Evolutionary conservation across 1,140 invertebrate species (phyloP).

Genomic region (Parapsyche elsis): DNA sequence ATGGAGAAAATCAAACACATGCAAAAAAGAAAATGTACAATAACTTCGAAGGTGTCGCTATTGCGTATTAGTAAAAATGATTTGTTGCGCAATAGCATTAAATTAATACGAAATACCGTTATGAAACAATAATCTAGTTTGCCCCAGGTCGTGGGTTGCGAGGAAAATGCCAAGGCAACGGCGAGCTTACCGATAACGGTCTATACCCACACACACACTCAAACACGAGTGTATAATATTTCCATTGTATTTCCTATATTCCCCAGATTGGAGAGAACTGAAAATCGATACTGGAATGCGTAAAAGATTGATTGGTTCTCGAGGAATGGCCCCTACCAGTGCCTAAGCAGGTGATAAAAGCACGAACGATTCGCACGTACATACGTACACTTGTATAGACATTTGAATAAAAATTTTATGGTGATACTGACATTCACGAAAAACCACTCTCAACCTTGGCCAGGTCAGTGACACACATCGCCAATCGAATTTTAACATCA

Average conservation of each 20-base stretch:
- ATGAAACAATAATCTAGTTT: slow-evolving; percentile 44
- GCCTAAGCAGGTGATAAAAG: no score
- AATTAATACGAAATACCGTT: slow-evolving; percentile 30
- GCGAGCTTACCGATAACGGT: slow-evolving; percentile 30
- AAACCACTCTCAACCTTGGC: slow-evolving; percentile 3
- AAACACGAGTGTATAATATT: background rate
- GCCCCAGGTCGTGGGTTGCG: slow-evolving; percentile 29
- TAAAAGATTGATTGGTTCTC: no score
- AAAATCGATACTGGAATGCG: background rate
- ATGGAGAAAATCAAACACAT: no score
- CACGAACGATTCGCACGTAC: no score
- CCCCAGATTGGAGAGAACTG: background rate
- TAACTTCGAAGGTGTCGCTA: no score
- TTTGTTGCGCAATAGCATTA: slow-evolving; percentile 10
- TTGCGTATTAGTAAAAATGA: no score
- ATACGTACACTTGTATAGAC: no score
- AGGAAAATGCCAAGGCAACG: slow-evolving; percentile 34
- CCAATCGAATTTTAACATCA: slow-evolving; percentile 13
- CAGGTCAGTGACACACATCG: slow-evolving; percentile 13
- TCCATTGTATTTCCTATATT: background rate
- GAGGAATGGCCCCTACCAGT: no score
- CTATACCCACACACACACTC: slow-evolving; percentile 7
- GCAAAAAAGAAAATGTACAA: no score
- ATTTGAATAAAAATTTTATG: background rate
- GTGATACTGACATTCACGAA: slow-evolving; percentile 12